These are phyloP conservation scores for Ceuthmochares aereus DNA, from an alignment of 2,113 vertebrate genomes.

Conservation along the genomic window DNA sequence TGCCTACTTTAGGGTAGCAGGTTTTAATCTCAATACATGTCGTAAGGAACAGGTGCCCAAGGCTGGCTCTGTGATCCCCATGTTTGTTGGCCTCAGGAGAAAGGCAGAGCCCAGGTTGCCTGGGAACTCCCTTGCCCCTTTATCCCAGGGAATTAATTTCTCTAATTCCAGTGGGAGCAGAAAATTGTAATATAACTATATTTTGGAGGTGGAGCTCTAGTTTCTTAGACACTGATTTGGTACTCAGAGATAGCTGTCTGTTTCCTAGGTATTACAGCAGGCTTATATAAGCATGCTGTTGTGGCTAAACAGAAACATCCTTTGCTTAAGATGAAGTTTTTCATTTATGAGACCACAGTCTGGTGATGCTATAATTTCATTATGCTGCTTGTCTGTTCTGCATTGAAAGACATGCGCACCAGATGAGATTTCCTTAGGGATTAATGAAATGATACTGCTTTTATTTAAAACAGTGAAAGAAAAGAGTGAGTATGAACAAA, in stretches of 20 bases:
- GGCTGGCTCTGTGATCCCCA: neutral
- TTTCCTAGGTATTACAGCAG: neutral
- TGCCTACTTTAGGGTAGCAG: neutral
- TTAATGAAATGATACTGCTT: neutral
- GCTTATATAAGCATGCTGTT: neutral
- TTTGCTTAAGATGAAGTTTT: slow-evolving; percentile 11
- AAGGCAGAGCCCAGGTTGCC: neutral
- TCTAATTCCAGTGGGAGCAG: neutral
- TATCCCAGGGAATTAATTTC: neutral
- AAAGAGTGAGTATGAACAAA: slow-evolving; percentile 10
- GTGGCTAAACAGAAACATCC: neutral
- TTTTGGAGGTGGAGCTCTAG: neutral
- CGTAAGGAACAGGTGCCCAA: neutral
- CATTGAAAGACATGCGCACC: neutral
- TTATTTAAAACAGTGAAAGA: neutral
- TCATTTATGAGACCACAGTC: neutral
- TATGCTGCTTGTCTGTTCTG: neutral
- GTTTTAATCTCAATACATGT: neutral
- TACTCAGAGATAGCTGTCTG: neutral
- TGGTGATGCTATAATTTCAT: neutral
- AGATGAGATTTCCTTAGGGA: neutral
- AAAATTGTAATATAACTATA: neutral
- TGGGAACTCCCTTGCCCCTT: neutral
- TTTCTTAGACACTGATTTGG: neutral
- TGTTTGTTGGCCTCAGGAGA: neutral